phyloP scores from a whole-genome alignment of 2,888 invertebrate genomes.

The Gymnocheta viridis region DNA sequence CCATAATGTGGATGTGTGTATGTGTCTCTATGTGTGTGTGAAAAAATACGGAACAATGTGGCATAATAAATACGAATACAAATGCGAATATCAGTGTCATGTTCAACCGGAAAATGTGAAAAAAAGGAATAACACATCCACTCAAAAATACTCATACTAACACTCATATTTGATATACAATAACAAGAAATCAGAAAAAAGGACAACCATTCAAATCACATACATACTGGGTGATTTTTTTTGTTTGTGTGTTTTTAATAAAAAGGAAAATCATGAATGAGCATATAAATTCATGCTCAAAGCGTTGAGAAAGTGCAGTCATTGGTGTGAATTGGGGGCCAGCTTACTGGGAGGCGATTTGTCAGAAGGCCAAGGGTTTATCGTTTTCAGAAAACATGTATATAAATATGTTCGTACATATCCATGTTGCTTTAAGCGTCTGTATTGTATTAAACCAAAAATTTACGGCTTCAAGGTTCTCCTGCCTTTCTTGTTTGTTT shows the following conservation, averaged over 20 bases:
- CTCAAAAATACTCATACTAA: background rate
- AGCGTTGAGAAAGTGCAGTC: no score
- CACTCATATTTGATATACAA: background rate
- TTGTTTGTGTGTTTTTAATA: background rate
- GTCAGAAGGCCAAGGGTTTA: no score
- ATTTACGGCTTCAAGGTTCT: background rate
- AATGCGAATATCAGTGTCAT: conserved; percentile 43
- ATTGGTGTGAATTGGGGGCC: no score
- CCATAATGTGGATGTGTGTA: background rate
- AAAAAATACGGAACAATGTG: background rate
- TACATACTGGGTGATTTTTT: background rate
- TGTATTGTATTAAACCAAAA: background rate
- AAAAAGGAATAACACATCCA: background rate
- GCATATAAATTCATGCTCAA: no score
- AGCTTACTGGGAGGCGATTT: no score
- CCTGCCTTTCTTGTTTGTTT: background rate
- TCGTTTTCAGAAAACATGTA: no score
- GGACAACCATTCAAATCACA: conserved; percentile 9
- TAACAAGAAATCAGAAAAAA: background rate
- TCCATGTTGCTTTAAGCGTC: background rate
- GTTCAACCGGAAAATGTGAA: conserved; percentile 22
- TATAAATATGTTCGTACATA: no score
- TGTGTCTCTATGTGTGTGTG: background rate
- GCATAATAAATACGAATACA: conserved; percentile 6
- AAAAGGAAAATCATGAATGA: background rate